Base-by-base conservation (phyloP, 2,888 invertebrate species). In the Halocaridina rubra region DNA sequence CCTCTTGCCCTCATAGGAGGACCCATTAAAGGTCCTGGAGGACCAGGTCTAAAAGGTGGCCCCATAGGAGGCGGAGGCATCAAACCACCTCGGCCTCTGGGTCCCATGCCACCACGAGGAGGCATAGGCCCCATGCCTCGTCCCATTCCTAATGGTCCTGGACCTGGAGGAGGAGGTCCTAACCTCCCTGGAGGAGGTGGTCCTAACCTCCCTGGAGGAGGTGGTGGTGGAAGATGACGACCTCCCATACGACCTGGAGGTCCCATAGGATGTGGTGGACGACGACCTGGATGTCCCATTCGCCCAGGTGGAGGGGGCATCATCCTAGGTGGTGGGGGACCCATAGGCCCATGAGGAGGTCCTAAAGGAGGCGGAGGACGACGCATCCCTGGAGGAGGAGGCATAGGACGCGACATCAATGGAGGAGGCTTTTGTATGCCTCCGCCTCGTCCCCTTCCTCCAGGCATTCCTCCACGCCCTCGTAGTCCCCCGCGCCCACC, bases 401-500 rank as follows among this genome's bases (percentile, higher is more conserved):
- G 82, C 61, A 86, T 16, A 19, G 86, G 86, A 57, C 86, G 78
- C 59, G 86, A 78, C 86, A 86, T 86, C 3, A 86, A 64, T 19
- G 86, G 86, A 30, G 86, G 86, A 19, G 86, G 86, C 57, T 86
- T 86, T 32, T 86, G 86, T 3, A 76, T 57, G 5, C 86, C 85
- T 3, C 85, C 86, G 2, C 81, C 64, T 24, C 81, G 24, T 7
- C 79, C 81, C 19, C 69, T 77, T 39, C 82, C 78, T 77, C 82
- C 33, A 19, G 32, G 30, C 22, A 67, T 71, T 8, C 24, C 22
- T 19, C 82, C 80, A n/a, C 86, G 22, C n/a, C 86, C 79, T 39
- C 74, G 57, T 13, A 74, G 80, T 8, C 81, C 78, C 16, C 81
- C 81, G 2, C 86, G 78, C 22, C 81, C 53, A 8, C 67, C 81